Conservation (phyloP, 2,888 invertebrate species). For the Calephelis perditalis region DNA sequence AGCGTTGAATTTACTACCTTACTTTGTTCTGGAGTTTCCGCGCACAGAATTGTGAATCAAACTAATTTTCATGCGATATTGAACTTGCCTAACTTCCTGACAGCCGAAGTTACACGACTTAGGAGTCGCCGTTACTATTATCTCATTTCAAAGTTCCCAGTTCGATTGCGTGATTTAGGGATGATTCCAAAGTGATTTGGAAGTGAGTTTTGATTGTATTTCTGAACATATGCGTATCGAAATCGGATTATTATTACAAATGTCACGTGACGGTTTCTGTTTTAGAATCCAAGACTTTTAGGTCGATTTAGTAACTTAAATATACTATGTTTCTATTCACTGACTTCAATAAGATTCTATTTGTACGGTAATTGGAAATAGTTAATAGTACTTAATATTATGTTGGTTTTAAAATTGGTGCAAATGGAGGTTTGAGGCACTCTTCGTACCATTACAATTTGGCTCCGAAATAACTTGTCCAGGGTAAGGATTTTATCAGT, state of each 20-base stretch:
- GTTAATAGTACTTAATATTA: too few species aligned
- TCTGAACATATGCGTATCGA: slow-evolving; percentile 27
- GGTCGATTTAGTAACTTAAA: too few species aligned
- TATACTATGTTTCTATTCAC: too few species aligned
- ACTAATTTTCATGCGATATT: slow-evolving; percentile 30
- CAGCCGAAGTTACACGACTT: slow-evolving; percentile 29
- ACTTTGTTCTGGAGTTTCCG: slow-evolving; percentile 23
- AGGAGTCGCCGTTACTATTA: slow-evolving; percentile 32
- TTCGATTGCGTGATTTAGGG: slow-evolving; percentile 51
- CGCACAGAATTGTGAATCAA: slow-evolving; percentile 24
- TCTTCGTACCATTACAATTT: too few species aligned
- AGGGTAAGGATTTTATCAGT: too few species aligned
- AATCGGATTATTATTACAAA: slow-evolving; percentile 1
- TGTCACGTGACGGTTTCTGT: too few species aligned
- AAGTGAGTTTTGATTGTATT: slow-evolving; percentile 68
- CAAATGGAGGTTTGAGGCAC: too few species aligned
- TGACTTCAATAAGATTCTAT: too few species aligned
- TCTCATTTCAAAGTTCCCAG: slow-evolving; percentile 41
- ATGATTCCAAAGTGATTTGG: slow-evolving; percentile 59
- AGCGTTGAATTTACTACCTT: slow-evolving; percentile 18
- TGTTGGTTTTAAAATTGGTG: too few species aligned
- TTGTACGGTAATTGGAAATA: too few species aligned
- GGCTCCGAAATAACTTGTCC: too few species aligned
- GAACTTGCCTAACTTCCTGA: slow-evolving; percentile 27
- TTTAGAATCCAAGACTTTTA: too few species aligned